A percentile compares a stretch with the other conserved stretches of the same genome.
These are phyloP conservation scores for Dendropsophus ebraccatus DNA, from an alignment of 2,113 vertebrate species.

Conservation along the genomic window DNA sequence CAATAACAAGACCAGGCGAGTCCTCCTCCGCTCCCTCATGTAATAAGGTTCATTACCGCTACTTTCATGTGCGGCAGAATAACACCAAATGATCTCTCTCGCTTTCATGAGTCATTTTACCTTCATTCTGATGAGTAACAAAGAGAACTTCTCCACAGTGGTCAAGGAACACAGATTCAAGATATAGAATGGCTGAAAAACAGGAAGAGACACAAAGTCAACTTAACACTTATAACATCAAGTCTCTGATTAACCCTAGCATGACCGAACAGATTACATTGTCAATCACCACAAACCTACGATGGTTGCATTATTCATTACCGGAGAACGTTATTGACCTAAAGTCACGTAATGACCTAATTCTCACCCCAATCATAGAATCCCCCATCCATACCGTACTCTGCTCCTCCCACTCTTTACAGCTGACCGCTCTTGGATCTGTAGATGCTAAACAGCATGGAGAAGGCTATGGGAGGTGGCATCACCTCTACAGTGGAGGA, in stretches of 20 bases:
- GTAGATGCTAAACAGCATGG: too few relatives aligned
- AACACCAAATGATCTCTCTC: background rate
- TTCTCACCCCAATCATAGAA: background rate
- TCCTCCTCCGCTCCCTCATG: background rate
- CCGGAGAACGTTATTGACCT: background rate
- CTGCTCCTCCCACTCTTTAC: background rate
- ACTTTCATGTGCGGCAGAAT: background rate
- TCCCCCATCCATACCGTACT: background rate
- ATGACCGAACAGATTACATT: background rate
- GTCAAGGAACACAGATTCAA: slow-evolving; percentile 82
- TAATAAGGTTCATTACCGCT: background rate
- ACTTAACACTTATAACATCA: background rate
- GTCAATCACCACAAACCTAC: too few relatives aligned
- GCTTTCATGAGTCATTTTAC: slow-evolving; percentile 66
- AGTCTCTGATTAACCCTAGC: background rate
- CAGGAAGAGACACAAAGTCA: background rate
- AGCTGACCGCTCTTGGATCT: background rate
- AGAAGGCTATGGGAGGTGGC: too few relatives aligned
- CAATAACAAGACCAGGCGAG: background rate
- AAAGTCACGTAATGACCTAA: background rate
- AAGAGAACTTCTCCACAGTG: slow-evolving; percentile 81
- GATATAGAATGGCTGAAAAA: slow-evolving; percentile 78
- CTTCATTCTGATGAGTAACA: slow-evolving; percentile 75
- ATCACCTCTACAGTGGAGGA: too few relatives aligned
- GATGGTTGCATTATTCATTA: background rate